A percentile compares a stretch with the other conserved stretches of the same genome.
These are phyloP conservation scores for Ladona fulva DNA, from an alignment of 1,140 invertebrate species.

Conservation along the genomic window DNA sequence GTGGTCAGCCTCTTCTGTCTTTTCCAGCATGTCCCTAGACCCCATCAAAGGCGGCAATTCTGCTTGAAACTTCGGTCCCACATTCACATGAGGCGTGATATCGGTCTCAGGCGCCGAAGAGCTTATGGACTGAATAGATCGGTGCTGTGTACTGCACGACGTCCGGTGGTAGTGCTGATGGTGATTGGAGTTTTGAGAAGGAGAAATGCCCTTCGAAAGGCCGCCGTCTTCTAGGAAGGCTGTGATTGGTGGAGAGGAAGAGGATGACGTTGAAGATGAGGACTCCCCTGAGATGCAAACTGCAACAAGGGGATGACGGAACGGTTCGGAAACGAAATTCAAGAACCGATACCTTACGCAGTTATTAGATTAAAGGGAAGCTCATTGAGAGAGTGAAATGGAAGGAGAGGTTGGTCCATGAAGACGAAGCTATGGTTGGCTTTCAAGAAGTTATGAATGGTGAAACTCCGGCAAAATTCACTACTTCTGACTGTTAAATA, in stretches of 20 bases:
- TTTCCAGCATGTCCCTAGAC: slow-evolving; percentile 39
- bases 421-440: too few species aligned
- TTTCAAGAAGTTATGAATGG: too few species aligned
- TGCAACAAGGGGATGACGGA: not conserved
- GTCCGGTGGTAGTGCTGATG: not conserved
- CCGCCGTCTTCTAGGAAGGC: not conserved
- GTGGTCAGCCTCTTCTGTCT: slow-evolving; percentile 49
- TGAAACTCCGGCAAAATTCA: too few species aligned
- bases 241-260: not conserved
- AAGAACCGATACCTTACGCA: too few species aligned
- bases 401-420: too few species aligned
- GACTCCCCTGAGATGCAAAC: not conserved
- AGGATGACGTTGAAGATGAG: not conserved
- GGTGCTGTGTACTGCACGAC: not conserved
- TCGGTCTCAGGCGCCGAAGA: slow-evolving; percentile 38
- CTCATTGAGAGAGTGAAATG: too few species aligned
- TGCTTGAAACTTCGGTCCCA: slow-evolving; percentile 81
- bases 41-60: slow-evolving; percentile 52
- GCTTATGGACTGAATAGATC: not conserved
- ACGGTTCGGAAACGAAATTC: too few species aligned
- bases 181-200: not conserved
- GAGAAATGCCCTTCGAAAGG: not conserved
- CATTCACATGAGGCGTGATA: slow-evolving; percentile 67
- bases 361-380: too few species aligned
- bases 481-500: too few species aligned